These are phyloP conservation scores for Drosophila repletoides DNA, from an alignment of 1,140 invertebrate genomes.

Conservation along the genomic window DNA sequence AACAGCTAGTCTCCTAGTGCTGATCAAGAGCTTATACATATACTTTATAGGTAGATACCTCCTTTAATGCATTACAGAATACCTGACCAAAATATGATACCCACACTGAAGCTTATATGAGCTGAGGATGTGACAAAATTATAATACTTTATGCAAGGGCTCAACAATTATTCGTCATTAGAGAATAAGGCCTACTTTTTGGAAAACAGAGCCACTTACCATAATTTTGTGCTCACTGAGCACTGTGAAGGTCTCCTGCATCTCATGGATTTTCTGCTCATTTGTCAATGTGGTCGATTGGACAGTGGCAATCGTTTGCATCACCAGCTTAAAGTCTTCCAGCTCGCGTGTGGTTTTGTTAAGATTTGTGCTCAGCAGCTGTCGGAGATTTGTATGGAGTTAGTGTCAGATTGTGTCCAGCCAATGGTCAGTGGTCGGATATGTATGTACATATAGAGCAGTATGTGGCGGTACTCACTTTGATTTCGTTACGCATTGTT, in stretches of 20 bases:
- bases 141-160: no score
- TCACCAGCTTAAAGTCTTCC: slow-evolving; percentile 92
- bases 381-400: slow-evolving; percentile 10
- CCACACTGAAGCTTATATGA: no score
- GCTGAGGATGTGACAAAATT: no score
- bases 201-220: slow-evolving; percentile 69
- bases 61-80: no score
- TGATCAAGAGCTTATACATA: no score
- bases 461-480: slow-evolving; percentile 54
- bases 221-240: slow-evolving; percentile 84
- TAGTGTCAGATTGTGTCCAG: not conserved
- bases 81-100: no score
- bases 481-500: slow-evolving; percentile 84
- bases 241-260: slow-evolving; percentile 86
- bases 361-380: slow-evolving; percentile 85
- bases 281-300: slow-evolving; percentile 88
- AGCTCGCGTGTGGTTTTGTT: slow-evolving; percentile 89
- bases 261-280: slow-evolving; percentile 88
- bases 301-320: slow-evolving; percentile 90
- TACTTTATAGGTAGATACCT: no score
- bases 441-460: no score
- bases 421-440: no score
- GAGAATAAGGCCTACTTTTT: no score
- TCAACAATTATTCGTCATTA: no score
- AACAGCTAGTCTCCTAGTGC: no score